phyloP scores from a whole-genome alignment of 1,140 invertebrate genomes.

The Temnothorax longispinosus region DNA sequence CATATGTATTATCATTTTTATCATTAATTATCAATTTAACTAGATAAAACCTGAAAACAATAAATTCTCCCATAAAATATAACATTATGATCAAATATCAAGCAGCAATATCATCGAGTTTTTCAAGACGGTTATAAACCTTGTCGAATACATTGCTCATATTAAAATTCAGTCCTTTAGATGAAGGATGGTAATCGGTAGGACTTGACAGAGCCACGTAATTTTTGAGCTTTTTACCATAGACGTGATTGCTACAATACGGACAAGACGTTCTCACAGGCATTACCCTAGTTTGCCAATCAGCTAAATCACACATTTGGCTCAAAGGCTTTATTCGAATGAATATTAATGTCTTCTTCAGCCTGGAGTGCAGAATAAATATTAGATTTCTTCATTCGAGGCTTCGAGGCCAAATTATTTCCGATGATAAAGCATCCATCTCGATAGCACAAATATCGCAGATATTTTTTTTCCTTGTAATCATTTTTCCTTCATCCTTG shows the following conservation, averaged over 20 bases:
- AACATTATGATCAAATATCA: not conserved
- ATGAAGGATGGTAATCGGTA: not conserved
- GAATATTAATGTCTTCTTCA: not conserved
- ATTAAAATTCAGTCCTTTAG: not conserved
- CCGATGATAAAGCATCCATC: not conserved
- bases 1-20: not conserved
- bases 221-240: not conserved
- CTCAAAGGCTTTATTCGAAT: not conserved
- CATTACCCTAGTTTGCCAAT: not conserved
- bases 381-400: not conserved
- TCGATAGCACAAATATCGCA: not conserved
- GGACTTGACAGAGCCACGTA: not conserved
- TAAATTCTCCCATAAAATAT: not conserved
- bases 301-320: not conserved
- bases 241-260: not conserved
- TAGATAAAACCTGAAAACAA: not conserved
- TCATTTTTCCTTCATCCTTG: not conserved
- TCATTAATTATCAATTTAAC: slow-evolving; percentile 13
- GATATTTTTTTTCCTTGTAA: not conserved
- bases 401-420: not conserved
- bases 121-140: not conserved
- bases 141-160: not conserved
- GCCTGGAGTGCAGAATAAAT: not conserved
- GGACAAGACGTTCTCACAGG: not conserved
- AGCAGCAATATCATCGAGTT: not conserved